A percentile compares a stretch with the other conserved stretches of the same genome.
phyloP scores from a whole-genome alignment of 2,888 invertebrate genomes.

The Tenthredo amoena region DNA sequence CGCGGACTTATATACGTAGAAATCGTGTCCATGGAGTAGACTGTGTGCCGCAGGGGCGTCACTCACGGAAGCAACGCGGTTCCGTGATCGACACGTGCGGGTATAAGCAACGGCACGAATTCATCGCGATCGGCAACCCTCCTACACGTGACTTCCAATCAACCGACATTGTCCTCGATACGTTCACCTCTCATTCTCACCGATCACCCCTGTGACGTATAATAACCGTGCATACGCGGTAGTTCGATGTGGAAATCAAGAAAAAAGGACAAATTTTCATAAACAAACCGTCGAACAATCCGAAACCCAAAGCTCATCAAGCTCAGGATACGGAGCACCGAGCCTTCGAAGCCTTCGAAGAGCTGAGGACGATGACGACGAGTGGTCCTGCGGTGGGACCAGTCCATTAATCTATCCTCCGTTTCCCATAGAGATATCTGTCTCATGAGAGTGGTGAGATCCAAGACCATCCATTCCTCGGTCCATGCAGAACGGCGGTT shows the following conservation, averaged over 20 bases:
- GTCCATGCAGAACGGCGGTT: neutral
- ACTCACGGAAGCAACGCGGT: conserved; percentile 64
- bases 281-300: neutral
- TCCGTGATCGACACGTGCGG: conserved; percentile 67
- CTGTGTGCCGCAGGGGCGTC: conserved; percentile 56
- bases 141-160: conserved; percentile 75
- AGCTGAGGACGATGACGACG: neutral
- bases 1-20: neutral
- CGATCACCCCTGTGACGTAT: neutral
- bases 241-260: neutral
- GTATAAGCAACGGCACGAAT: conserved; percentile 59
- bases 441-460: conserved; percentile 5
- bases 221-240: neutral
- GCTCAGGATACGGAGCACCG: neutral
- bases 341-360: too few species aligned
- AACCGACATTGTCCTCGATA: conserved; percentile 67
- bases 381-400: conserved; percentile 18
- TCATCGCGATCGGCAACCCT: conserved; percentile 63
- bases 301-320: neutral
- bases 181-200: conserved; percentile 19
- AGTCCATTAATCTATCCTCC: conserved; percentile 36
- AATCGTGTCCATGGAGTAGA: neutral
- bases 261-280: neutral
- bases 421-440: neutral
- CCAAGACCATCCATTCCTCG: neutral